phyloP scores from a whole-genome alignment of 2,113 vertebrate species.

The Oryzias javanicus region DNA sequence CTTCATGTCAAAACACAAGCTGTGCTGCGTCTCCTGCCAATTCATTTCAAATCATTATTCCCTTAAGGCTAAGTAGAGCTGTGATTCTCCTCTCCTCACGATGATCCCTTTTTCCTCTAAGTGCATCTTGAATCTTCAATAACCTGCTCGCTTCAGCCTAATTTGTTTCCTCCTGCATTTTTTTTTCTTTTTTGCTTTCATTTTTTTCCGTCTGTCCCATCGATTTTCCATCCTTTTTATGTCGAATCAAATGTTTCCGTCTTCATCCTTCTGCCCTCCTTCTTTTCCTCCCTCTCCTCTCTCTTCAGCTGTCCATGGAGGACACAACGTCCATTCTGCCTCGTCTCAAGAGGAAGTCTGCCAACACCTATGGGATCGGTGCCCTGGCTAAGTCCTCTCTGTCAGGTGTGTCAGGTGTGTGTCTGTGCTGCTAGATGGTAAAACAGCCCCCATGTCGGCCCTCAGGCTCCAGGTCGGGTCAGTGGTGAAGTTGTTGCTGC shows the following conservation, averaged over 20 bases:
- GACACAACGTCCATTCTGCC: conserved; percentile 98
- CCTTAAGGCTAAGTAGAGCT: neutral
- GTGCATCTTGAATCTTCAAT: conserved; percentile 27
- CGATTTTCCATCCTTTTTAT: neutral
- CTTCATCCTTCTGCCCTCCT: neutral
- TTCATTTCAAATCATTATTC: no score
- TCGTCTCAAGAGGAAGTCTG: conserved; percentile 90
- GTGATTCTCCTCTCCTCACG: conserved; percentile 28
- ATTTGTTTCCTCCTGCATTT: conserved; percentile 25
- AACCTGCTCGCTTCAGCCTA: conserved; percentile 29
- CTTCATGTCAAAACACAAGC: no score
- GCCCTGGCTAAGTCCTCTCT: conserved; percentile 99
- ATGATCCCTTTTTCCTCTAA: conserved; percentile 24
- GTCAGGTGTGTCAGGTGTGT: conserved; percentile 92
- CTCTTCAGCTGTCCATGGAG: conserved; percentile 93
- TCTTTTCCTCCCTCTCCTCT: conserved; percentile 5
- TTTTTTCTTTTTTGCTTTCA: conserved; percentile 18
- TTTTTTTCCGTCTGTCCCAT: neutral
- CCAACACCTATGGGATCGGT: conserved; percentile 93
- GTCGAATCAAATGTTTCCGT: neutral
- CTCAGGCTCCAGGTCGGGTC: conserved; percentile 45
- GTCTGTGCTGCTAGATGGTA: conserved; percentile 80
- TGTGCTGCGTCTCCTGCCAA: no score
- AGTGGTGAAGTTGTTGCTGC: conserved; percentile 46
- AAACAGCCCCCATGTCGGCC: conserved; percentile 77